Evolutionary conservation across 1,140 invertebrate species (phyloP).

Genomic region (Philaenus spumarius): DNA sequence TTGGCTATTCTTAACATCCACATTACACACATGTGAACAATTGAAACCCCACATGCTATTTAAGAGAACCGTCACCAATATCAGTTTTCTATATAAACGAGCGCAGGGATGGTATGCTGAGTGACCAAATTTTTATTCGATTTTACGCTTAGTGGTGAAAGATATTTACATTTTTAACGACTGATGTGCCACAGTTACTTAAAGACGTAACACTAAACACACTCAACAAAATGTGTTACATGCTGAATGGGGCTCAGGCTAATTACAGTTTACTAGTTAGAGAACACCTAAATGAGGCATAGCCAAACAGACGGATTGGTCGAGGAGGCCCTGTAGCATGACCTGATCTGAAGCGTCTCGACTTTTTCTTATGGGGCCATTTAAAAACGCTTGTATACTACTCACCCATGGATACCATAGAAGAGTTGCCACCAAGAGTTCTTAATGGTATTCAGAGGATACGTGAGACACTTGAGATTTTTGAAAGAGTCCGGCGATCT

Average conservation of each 20-base stretch:
- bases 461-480: not conserved
- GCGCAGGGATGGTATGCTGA: not conserved
- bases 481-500: not conserved
- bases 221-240: not conserved
- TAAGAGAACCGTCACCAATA: not conserved
- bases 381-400: not conserved
- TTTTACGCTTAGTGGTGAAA: not conserved
- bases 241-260: not conserved
- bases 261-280: not conserved
- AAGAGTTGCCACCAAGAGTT: not conserved
- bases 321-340: not conserved
- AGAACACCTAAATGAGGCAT: not conserved
- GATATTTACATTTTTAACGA: not conserved
- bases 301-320: not conserved
- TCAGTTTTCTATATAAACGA: too few species aligned
- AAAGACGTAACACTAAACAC: not conserved
- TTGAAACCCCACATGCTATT: not conserved
- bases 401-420: not conserved
- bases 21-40: not conserved
- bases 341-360: not conserved
- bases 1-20: not conserved
- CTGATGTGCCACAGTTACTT: not conserved
- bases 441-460: not conserved
- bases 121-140: not conserved
- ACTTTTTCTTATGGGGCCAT: not conserved